Conservation (phyloP, 2,888 invertebrate species). For the Pheosia gnoma region DNA sequence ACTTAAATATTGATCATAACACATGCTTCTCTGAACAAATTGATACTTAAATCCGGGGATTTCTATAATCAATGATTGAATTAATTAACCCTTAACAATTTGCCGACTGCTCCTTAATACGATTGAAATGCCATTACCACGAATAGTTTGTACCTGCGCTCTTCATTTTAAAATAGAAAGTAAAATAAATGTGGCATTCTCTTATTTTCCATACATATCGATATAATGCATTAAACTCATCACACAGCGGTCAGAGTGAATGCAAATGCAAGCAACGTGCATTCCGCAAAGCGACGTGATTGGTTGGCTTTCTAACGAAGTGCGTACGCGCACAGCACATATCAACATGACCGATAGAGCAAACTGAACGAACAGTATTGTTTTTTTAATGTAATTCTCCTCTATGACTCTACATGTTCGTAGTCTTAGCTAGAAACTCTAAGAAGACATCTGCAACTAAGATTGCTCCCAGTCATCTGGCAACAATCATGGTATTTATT, state of each 20-base stretch:
- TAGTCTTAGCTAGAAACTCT: not conserved
- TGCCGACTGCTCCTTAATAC: no score
- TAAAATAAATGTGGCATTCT: not conserved
- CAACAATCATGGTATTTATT: no score
- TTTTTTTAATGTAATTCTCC: not conserved
- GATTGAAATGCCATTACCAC: no score
- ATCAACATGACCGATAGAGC: not conserved
- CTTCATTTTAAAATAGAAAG: not conserved
- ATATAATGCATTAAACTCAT: constrained; percentile 11
- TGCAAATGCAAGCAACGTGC: constrained; percentile 30
- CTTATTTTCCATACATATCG: constrained; percentile 9
- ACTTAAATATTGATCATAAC: no score
- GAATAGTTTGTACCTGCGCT: no score
- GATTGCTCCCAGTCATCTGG: no score
- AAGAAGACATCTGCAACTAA: no score
- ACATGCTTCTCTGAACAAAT: no score
- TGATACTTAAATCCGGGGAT: no score
- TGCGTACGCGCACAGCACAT: not conserved
- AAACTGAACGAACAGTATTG: not conserved
- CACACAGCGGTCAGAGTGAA: constrained; percentile 31
- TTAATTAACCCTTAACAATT: no score
- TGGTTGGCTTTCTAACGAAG: constrained; percentile 45
- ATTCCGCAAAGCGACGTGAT: constrained; percentile 21
- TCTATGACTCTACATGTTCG: not conserved
- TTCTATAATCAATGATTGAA: no score